These are phyloP conservation scores for Falco biarmicus DNA, from an alignment of 2,797 vertebrate species.

Conservation along the genomic window DNA sequence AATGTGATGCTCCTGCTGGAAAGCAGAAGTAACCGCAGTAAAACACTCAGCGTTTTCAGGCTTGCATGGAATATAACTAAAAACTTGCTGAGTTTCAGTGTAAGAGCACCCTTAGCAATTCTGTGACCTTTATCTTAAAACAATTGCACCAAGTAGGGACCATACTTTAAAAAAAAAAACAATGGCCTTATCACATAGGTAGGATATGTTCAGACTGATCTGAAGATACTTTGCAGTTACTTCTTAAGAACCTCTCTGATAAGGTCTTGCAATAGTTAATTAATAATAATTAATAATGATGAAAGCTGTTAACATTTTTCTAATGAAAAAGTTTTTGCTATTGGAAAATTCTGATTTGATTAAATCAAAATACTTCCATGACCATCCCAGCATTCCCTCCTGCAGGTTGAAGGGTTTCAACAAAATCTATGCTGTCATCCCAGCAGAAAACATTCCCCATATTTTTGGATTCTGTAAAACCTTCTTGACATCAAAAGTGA, in stretches of 20 bases:
- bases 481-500: conserved; percentile 11
- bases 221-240: background rate
- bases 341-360: background rate
- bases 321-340: background rate
- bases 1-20: background rate
- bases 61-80: background rate
- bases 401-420: conserved; percentile 42
- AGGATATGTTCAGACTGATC: background rate
- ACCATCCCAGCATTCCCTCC: background rate
- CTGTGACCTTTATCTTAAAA: background rate
- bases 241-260: background rate
- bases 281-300: background rate
- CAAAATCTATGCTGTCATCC: background rate
- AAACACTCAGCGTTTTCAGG: background rate
- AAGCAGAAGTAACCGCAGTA: background rate
- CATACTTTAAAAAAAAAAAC: background rate
- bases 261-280: background rate
- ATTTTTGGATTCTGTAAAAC: conserved; percentile 11
- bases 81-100: too few species aligned
- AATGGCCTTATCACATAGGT: background rate
- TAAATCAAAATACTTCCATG: background rate
- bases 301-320: background rate
- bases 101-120: background rate
- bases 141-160: too few species aligned
- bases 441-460: background rate